These are phyloP conservation scores for Atta texana DNA, from an alignment of 1,140 invertebrate species.

Conservation along the genomic window DNA sequence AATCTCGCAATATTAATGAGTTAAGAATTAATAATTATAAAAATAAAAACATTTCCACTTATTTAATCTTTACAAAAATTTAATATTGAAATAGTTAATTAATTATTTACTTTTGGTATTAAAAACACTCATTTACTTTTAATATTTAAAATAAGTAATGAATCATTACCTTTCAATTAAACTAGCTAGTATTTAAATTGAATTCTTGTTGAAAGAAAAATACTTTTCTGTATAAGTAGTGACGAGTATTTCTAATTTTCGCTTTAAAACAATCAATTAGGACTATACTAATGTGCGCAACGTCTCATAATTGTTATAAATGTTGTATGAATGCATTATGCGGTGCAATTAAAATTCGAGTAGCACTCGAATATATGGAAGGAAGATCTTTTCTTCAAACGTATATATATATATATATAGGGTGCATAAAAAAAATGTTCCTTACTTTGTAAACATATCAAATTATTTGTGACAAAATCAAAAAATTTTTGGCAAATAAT, in stretches of 20 bases:
- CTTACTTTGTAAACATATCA: not conserved
- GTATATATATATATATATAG: not conserved
- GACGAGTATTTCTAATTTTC: constrained; percentile 52
- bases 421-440: constrained; percentile 12
- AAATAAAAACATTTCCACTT: not conserved
- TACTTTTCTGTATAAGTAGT: not conserved
- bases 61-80: not conserved
- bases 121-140: too few relatives aligned
- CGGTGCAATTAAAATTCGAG: constrained; percentile 47
- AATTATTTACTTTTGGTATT: too few relatives aligned
- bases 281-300: constrained; percentile 45
- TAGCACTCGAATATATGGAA: constrained; percentile 23
- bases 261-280: constrained; percentile 50
- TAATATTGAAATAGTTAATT: too few relatives aligned
- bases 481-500: not conserved
- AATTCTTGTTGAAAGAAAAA: not conserved
- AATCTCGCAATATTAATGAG: constrained; percentile 8
- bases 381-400: not conserved
- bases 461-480: not conserved
- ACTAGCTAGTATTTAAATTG: too few relatives aligned
- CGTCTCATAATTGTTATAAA: constrained; percentile 38
- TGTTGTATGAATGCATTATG: constrained; percentile 53
- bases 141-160: too few relatives aligned
- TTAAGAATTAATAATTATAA: not conserved
- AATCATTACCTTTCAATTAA: too few relatives aligned